Conservation (phyloP, 2,888 invertebrate species). For the Diachrysia chrysitis region DNA sequence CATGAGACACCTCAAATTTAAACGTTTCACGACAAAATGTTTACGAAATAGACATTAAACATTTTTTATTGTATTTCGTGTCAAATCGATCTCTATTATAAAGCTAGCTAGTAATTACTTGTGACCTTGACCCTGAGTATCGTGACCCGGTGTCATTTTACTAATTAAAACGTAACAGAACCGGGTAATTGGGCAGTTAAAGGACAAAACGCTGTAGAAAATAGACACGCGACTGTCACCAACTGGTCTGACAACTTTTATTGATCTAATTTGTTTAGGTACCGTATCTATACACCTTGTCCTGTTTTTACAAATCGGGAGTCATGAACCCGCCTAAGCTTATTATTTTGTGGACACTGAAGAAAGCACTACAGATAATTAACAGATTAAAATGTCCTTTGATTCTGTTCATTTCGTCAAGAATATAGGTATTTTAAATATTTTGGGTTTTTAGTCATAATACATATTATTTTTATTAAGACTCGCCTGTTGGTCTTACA, state of each 20-base stretch:
- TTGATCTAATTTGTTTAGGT: neutral
- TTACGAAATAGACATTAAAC: constrained; percentile 35
- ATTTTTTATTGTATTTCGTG: constrained; percentile 35
- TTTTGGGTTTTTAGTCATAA: no score
- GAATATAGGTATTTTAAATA: no score
- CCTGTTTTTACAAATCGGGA: no score
- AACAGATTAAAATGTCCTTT: no score
- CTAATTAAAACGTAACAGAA: constrained; percentile 47
- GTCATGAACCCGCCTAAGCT: no score
- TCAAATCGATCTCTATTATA: constrained; percentile 29
- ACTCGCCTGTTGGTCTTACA: no score
- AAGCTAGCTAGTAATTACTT: constrained; percentile 21
- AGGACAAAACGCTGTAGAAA: constrained; percentile 12
- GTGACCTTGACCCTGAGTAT: constrained; percentile 41
- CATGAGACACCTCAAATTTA: constrained; percentile 28
- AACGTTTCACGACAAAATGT: constrained; percentile 43
- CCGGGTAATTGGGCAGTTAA: constrained; percentile 37
- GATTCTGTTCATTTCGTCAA: no score
- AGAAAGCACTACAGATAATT: no score
- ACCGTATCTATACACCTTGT: neutral
- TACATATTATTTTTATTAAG: no score
- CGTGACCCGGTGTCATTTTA: constrained; percentile 41
- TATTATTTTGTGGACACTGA: no score
- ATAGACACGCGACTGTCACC: constrained; percentile 40
- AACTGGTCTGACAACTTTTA: constrained; percentile 2